Base-by-base conservation (phyloP, 2,797 vertebrate genomes). In the Myotis pilosus region DNA sequence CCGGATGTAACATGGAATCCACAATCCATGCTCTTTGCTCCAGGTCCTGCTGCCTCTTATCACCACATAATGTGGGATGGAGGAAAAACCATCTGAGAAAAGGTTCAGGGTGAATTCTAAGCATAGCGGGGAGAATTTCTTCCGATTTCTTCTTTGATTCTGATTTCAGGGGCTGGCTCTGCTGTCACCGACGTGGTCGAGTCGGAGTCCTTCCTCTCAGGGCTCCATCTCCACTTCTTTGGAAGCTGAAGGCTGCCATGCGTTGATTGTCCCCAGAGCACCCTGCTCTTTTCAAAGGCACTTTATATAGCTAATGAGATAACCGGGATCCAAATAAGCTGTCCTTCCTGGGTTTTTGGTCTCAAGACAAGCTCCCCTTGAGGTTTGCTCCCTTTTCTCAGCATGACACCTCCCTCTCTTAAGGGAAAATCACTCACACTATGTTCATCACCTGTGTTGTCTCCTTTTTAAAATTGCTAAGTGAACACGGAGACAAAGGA, bases 231-330 rank as follows among this genome's bases (percentile, higher is more conserved):
- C 55, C 1, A 2, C 3, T 0, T 64, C 49, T 75, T 10, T 3
- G 44, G 55, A 84, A 20, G 83, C 38, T 23, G 76, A 74, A 53
- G 33, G 76, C 87, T 66, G 68, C 87, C 89, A 49, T 74, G 41
- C 9, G 41, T 69, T 36, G 33, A 72, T 75, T 62, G n/a, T 83
- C 87, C 62, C 89, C 74, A 86, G 81, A 90, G 84, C 7, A 7
- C 28, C 81, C 47, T 53, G 53, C 38, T 81, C 74, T 66, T 92
- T 80, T 72, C 91, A 93, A 94, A 94, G 85, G 90, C 89, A 94
- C 82, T 97, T 88, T 53, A 72, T 44, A 66, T 82, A 85, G 55
- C 53, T 47, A 80, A 88, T 25, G 79, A 90, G 95, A 93, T 72
- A 64, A 47, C 53, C 5, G 12, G 55, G 84, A 88, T 69, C 66